These are phyloP conservation scores for Venustaconcha ellipsiformis DNA, from an alignment of 1,140 invertebrate species.

Conservation along the genomic window DNA sequence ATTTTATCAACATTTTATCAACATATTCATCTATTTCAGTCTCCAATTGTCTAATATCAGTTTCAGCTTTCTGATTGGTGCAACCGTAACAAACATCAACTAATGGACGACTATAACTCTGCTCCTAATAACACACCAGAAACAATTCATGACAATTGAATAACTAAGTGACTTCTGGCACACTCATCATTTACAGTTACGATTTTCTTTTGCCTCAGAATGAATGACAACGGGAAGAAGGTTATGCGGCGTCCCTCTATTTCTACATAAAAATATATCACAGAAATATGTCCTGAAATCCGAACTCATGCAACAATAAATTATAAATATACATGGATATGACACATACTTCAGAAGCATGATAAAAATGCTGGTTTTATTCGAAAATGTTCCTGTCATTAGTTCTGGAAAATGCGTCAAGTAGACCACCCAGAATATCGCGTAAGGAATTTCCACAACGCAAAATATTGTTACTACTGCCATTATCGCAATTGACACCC, in stretches of 20 bases:
- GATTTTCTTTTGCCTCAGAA: too few species aligned
- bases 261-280: not conserved
- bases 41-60: too few species aligned
- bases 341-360: slow-evolving; percentile 20
- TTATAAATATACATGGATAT: slow-evolving; percentile 14
- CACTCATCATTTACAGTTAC: too few species aligned
- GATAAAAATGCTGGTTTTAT: slow-evolving; percentile 8
- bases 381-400: slow-evolving; percentile 9
- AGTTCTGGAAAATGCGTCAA: slow-evolving; percentile 13
- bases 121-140: too few species aligned
- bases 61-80: too few species aligned
- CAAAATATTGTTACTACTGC: slow-evolving; percentile 20
- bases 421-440: slow-evolving; percentile 14
- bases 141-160: too few species aligned
- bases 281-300: slow-evolving; percentile 7
- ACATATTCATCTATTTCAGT: too few species aligned
- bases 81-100: too few species aligned
- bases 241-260: not conserved
- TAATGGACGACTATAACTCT: too few species aligned
- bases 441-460: slow-evolving; percentile 24
- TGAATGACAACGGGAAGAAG: too few species aligned
- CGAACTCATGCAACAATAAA: slow-evolving; percentile 27
- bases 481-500: slow-evolving; percentile 8
- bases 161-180: too few species aligned
- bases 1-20: too few species aligned